Base-by-base conservation (phyloP, 2,888 invertebrate species). In the Drosophila percnosoma region DNA sequence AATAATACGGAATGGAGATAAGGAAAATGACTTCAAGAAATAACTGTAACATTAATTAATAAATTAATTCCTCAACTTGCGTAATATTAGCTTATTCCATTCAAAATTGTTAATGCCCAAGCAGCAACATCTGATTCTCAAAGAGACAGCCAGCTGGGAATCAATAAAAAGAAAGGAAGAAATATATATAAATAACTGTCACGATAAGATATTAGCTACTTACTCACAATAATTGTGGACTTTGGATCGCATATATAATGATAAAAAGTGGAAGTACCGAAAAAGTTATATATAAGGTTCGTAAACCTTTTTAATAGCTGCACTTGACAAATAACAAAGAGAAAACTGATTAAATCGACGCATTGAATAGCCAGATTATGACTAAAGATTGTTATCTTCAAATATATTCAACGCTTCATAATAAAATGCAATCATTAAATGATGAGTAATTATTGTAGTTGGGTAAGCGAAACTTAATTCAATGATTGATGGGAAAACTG, bases 131-230 rank as follows among this genome's bases (percentile, higher is more conserved):
- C 7, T 57, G 52, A 55, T 60, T 52, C 18, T 31, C 11, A 1
- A 34, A 45, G 38, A 31, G 27, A 33, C 61, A 73, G 61, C 62
- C 53, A 61, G 40, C 53, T 54, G 58, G 64, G 49, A 21, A 63
- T 24, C 42, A 21, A 59, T 73, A 54, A 45, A 65, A 52, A 15
- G 4, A 4, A 24, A 15, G 13, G 4, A 21, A n/a, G 4, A 40
- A 15, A 36, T 40, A 40, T 40, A 40, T 53, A 11, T 21, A 51
- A 45, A 45, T 24, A 38, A n/a, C 29, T 66, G 24, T 45, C 42
- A 21, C 42, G 76, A 76, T 78, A 68, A 76, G 76, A 68, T 59
- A 51, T 58, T 48, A 4, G 15, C n/a, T 24, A 68, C 38, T 72
- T 68, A 65, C 53, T 77, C 77, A 67, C 18, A 40, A 49, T 34